Evolutionary conservation across 1,140 invertebrate species (phyloP).

Genomic region (Mamestra configurata): DNA sequence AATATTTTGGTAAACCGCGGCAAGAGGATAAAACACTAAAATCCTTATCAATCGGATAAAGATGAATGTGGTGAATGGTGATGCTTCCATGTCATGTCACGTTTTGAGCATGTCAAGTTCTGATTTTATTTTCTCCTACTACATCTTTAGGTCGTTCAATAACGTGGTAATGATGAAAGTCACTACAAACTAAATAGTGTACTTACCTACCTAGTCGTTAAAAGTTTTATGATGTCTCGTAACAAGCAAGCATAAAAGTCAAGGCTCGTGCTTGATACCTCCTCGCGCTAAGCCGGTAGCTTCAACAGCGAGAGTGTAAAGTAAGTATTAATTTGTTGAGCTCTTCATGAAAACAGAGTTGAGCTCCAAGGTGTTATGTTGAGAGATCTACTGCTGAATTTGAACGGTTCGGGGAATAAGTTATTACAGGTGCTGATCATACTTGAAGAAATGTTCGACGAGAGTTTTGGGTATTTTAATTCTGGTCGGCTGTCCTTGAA

Average conservation of each 20-base stretch:
- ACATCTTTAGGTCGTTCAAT: background rate
- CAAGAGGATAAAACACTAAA: background rate
- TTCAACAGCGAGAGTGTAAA: background rate
- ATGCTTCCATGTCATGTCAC: too few relatives aligned
- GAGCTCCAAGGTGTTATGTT: too few relatives aligned
- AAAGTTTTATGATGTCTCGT: constrained; percentile 4
- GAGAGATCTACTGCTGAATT: too few relatives aligned
- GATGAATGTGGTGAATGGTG: too few relatives aligned
- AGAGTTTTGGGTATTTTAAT: too few relatives aligned
- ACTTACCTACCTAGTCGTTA: too few relatives aligned
- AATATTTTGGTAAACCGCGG: background rate
- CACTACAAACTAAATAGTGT: background rate
- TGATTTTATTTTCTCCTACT: too few relatives aligned
- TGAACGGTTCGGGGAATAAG: too few relatives aligned
- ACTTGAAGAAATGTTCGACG: too few relatives aligned
- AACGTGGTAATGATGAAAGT: background rate
- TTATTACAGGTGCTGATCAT: too few relatives aligned
- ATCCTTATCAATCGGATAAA: background rate
- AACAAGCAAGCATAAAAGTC: background rate
- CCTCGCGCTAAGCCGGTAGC: background rate
- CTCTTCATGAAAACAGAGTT: background rate
- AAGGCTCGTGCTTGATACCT: background rate
- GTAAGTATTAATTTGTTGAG: background rate
- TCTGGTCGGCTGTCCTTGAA: too few relatives aligned
- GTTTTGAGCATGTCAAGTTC: too few relatives aligned